Conservation (phyloP, 2,113 vertebrate genomes). For the Toxotes jaculatrix region DNA sequence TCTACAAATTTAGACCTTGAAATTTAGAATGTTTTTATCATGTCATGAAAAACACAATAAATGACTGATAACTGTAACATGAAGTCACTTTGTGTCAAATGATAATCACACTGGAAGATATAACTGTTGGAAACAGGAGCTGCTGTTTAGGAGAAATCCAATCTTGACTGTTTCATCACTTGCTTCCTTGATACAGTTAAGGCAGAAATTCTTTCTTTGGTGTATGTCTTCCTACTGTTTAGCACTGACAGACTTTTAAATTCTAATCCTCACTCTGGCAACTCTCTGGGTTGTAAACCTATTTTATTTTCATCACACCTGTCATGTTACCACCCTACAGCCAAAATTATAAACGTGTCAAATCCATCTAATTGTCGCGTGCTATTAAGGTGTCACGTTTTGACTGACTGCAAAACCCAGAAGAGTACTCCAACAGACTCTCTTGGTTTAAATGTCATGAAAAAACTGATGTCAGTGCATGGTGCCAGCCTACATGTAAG, state of each 20-base stretch:
- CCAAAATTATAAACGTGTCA: not conserved
- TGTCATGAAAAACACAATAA: slow-evolving; percentile 74
- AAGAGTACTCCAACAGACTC: not conserved
- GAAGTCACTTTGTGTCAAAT: slow-evolving; percentile 37
- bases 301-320: not conserved
- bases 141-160: not conserved
- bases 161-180: not conserved
- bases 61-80: slow-evolving; percentile 44
- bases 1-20: slow-evolving; percentile 28
- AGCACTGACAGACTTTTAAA: not conserved
- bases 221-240: not conserved
- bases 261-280: not conserved
- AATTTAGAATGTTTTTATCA: slow-evolving; percentile 63
- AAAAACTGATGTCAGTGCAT: slow-evolving; percentile 21
- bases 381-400: slow-evolving; percentile 31
- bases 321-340: not conserved
- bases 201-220: not conserved
- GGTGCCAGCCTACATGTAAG: slow-evolving; percentile 27
- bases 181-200: not conserved
- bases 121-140: not conserved
- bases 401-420: slow-evolving; percentile 29
- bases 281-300: not conserved
- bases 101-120: not conserved
- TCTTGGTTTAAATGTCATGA: slow-evolving; percentile 47
- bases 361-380: not conserved